Conservation (phyloP, 2,113 vertebrate species). For the Fulmarus glacialis region DNA sequence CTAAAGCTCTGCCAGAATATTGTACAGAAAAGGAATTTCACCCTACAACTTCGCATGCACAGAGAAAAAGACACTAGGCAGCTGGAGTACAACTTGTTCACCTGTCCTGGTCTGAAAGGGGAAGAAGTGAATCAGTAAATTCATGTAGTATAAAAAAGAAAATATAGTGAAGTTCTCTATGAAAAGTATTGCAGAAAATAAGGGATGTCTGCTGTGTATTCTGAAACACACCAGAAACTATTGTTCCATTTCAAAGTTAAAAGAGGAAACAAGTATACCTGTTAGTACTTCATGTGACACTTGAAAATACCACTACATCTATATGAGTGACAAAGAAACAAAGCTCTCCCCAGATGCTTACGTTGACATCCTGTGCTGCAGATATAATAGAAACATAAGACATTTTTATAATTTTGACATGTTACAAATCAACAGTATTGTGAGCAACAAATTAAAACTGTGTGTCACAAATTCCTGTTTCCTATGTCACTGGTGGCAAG, state of each 20-base stretch:
- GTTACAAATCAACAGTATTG: background rate
- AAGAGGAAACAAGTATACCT: background rate
- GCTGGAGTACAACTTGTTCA: background rate
- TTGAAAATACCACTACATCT: background rate
- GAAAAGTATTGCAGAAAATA: background rate
- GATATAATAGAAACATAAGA: background rate
- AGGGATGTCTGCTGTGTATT: background rate
- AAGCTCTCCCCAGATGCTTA: background rate
- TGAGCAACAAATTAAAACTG: slow-evolving; percentile 2
- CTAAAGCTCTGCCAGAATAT: background rate
- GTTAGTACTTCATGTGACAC: background rate
- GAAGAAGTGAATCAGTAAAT: background rate
- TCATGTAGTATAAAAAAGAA: background rate
- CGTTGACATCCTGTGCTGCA: background rate
- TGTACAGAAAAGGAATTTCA: background rate
- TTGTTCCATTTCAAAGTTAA: background rate
- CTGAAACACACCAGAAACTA: background rate
- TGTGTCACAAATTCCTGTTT: background rate
- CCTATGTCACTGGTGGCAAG: accelerated
- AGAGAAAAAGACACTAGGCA: background rate
- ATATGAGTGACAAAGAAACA: background rate
- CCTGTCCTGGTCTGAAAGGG: background rate
- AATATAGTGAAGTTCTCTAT: background rate
- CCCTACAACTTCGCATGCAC: background rate
- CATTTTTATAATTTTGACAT: background rate